A percentile compares a stretch with the other conserved stretches of the same genome.
These are phyloP conservation scores for Bombus waltoni DNA, from an alignment of 1,140 invertebrate genomes.

Conservation along the genomic window DNA sequence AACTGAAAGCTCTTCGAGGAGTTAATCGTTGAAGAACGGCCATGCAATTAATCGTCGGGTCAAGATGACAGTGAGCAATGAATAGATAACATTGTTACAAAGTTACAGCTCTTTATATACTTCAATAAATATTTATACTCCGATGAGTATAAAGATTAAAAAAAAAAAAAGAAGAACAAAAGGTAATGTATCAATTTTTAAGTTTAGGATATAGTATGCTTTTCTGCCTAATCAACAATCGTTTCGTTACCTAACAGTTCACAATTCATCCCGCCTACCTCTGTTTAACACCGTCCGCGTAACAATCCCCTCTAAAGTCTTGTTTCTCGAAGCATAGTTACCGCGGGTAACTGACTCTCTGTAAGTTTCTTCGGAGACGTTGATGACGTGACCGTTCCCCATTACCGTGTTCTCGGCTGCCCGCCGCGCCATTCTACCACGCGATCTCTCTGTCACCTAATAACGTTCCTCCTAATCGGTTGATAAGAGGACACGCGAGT, in stretches of 20 bases:
- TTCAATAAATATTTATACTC: too few species aligned
- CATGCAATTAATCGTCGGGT: background rate
- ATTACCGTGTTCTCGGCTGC: constrained; percentile 59
- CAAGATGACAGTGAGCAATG: background rate
- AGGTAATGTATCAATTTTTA: background rate
- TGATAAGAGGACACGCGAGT: constrained; percentile 71
- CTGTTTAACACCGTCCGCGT: background rate
- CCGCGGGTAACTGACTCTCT: background rate
- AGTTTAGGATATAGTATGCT: background rate
- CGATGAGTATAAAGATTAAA: too few species aligned
- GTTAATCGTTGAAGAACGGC: too few species aligned
- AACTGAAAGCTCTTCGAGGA: background rate
- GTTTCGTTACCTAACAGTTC: background rate
- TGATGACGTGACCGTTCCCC: constrained; percentile 68
- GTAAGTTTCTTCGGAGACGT: constrained; percentile 44
- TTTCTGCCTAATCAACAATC: background rate
- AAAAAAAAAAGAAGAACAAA: background rate
- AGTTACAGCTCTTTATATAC: too few species aligned
- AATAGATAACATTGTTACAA: background rate
- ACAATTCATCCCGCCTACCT: background rate
- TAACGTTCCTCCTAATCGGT: constrained; percentile 73
- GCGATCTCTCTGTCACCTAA: constrained; percentile 75
- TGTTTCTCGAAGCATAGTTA: background rate
- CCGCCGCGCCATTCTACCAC: constrained; percentile 61
- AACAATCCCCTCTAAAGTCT: background rate